Conservation (phyloP, 2,113 vertebrate species). For the human (Homo sapiens) region GRCh38 chr17:62525001-62525500, state of each 20-base stretch:
- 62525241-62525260: neutral
- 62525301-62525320: neutral
- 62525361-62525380: constrained; percentile 1
- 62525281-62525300: neutral
- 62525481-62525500: too few relatives aligned
- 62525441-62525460: neutral
- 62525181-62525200: neutral
- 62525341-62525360: neutral
- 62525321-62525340: neutral
- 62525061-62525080: neutral
- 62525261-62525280: constrained; percentile 13
- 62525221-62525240: neutral
- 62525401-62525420: neutral
- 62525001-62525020: neutral
- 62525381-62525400: neutral
- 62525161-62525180: neutral
- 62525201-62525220: constrained; percentile 27
- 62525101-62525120: neutral
- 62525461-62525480: too few relatives aligned
- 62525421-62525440: neutral
- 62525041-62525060: constrained; percentile 1
- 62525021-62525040: neutral
- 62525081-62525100: neutral
- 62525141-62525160: neutral
- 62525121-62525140: neutral